Percentiles rank a stretch among this genome's conserved stretches.
These are phyloP conservation scores for Callipepla californica DNA, from an alignment of 2,113 vertebrate genomes.

Conservation along the genomic window DNA sequence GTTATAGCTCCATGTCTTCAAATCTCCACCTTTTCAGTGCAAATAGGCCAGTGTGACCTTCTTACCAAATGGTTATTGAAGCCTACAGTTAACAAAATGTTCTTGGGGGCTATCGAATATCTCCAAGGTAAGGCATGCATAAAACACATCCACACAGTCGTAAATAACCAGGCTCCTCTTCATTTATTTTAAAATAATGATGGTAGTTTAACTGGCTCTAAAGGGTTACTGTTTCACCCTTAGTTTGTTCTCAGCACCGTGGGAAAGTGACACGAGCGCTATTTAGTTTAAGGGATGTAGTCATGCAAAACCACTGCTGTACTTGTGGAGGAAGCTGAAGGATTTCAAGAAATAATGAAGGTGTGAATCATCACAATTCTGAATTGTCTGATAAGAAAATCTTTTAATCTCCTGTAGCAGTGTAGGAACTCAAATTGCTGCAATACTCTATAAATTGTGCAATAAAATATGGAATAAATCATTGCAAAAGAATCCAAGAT, in stretches of 20 bases:
- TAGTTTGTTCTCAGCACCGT: constrained; percentile 49
- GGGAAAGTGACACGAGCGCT: constrained; percentile 55
- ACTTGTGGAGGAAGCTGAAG: constrained; percentile 64
- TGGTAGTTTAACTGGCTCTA: constrained; percentile 55
- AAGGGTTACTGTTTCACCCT: constrained; percentile 72
- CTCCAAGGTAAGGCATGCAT: constrained; percentile 54
- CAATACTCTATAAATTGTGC: constrained; percentile 49
- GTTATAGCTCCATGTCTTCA: neutral
- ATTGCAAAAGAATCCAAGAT: constrained; percentile 33
- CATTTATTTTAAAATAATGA: constrained; percentile 67
- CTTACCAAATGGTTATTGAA: constrained; percentile 1
- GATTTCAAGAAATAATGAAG: constrained; percentile 67
- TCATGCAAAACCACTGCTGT: constrained; percentile 69
- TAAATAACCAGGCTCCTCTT: constrained; percentile 65
- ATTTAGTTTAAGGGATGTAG: constrained; percentile 67
- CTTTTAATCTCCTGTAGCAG: constrained; percentile 54
- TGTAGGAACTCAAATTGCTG: constrained; percentile 8
- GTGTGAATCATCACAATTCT: constrained; percentile 69
- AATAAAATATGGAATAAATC: constrained; percentile 61
- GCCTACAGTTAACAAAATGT: constrained; percentile 27
- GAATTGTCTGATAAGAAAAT: constrained; percentile 63
- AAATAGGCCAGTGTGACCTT: constrained; percentile 19
- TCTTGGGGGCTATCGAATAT: constrained; percentile 44
- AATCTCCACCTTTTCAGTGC: neutral
- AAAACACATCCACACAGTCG: constrained; percentile 36